phyloP scores from a whole-genome alignment of 2,888 invertebrate species.

The Acrocera orbiculus region DNA sequence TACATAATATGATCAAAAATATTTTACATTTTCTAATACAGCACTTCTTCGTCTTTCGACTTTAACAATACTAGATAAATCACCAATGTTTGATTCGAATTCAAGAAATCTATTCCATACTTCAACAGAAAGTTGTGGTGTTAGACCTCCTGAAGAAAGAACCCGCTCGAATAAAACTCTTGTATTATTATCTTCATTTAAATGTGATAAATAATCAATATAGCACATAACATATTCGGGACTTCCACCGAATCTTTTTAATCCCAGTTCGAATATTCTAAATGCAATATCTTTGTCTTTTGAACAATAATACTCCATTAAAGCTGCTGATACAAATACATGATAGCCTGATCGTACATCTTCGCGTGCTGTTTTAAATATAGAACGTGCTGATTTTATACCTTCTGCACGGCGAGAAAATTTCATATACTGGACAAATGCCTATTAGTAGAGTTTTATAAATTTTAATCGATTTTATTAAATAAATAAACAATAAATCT shows the following conservation, averaged over 20 bases:
- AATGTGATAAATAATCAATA: constrained; percentile 90
- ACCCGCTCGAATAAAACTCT: constrained; percentile 96
- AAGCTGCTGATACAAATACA: constrained; percentile 89
- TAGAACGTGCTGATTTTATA: constrained; percentile 84
- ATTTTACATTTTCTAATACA: constrained; percentile 66
- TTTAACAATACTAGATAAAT: constrained; percentile 90
- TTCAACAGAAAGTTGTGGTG: constrained; percentile 85
- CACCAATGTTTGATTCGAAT: constrained; percentile 97
- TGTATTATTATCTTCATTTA: constrained; percentile 99
- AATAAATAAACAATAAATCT: background rate
- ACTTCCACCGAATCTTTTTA: constrained; percentile 90
- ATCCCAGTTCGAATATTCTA: constrained; percentile 88
- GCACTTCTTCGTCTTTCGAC: constrained; percentile 87
- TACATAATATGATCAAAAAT: background rate
- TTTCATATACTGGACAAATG: constrained; percentile 98
- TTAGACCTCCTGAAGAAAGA: constrained; percentile 76
- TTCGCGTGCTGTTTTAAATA: constrained; percentile 90
- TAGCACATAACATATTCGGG: constrained; percentile 92
- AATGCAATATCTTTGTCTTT: constrained; percentile 96
- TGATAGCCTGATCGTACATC: constrained; percentile 73
- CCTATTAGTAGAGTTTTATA: constrained; percentile 34
- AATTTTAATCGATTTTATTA: background rate
- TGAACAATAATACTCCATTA: constrained; percentile 98
- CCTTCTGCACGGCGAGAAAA: constrained; percentile 95
- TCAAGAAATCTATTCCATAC: constrained; percentile 98